Base-by-base conservation (phyloP, 2,888 invertebrate species). In the Rutpela maculata region DNA sequence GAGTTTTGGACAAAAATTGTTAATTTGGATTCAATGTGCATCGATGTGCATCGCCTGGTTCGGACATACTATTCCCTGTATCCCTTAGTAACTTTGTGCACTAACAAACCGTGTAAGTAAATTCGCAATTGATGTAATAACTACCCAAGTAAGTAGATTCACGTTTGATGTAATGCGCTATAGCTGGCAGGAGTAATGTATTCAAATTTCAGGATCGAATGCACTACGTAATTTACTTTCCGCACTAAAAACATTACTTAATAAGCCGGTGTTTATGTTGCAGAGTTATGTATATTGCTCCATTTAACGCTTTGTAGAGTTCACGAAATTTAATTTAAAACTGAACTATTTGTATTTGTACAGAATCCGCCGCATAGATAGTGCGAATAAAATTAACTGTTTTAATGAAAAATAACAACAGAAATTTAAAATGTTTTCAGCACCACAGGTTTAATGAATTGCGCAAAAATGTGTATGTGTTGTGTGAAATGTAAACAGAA, bases 181-280 rank as follows among this genome's bases (percentile, higher is more conserved):
- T 50, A 50, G 5, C 6, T 1, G 1, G 50, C 12, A 43, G 12
- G 11, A 43, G 43, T 50, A 35, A 50, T 50, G 50, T n/a, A 50
- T 50, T 50, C 15, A n/a, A 50, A 50, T 50, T 50, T 50, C n/a
- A 50, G 50, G 15, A 50, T 50, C 50, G 50, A 50, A 50, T 43
- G 50, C 50, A 50, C 50, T 50, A 15, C 5, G 50, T n/a, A 50
- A 50, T 50, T n/a, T 50, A 50, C n/a, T n/a, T 43, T 11, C 50
- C 1, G 50, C 6, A 50, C 50, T 50, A 50, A 50, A n/a, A 50
- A 50, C 50, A 50, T 50, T 50, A 50, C 50, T 50, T 50, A 50
- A n/a, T n/a, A n/a, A 50, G 50, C 50, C n/a, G n/a, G 50, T 15
- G 50, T 50, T 50, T 50, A 50, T 50, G 50, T 50, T n/a, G 50